phyloP scores from a whole-genome alignment of 2,113 vertebrate species.

The Noturus placidus region DNA sequence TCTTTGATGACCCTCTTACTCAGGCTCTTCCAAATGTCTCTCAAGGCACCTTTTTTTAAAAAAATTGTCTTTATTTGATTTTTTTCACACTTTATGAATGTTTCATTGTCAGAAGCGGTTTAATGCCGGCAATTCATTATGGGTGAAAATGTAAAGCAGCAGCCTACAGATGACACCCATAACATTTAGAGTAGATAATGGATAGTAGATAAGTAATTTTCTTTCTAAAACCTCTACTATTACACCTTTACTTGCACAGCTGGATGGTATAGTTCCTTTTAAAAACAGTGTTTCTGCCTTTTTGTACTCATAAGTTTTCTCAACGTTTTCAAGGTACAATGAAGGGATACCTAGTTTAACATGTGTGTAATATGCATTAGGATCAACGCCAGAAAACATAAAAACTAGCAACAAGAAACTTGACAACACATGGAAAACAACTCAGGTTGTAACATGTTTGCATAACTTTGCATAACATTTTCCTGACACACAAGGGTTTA shows the following conservation, averaged over 20 bases:
- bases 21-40: constrained; percentile 23
- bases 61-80: constrained; percentile 6
- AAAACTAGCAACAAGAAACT: background rate
- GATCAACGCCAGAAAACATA: background rate
- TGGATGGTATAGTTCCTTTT: background rate
- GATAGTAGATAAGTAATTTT: constrained; percentile 43
- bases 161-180: background rate
- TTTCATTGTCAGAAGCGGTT: constrained; percentile 8
- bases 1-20: constrained; percentile 21
- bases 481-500: background rate
- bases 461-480: background rate
- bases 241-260: background rate
- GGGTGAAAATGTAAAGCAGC: constrained; percentile 15
- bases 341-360: background rate
- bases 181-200: constrained; percentile 15
- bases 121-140: constrained; percentile 36
- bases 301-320: background rate
- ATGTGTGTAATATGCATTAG: background rate
- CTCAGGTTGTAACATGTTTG: background rate
- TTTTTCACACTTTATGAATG: constrained; percentile 38
- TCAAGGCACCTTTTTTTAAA: constrained; percentile 25
- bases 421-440: background rate
- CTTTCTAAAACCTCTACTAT: constrained; percentile 44
- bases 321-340: background rate
- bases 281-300: background rate